Percentiles rank a stretch among this genome's conserved stretches.
These are phyloP conservation scores for Balaeniceps rex DNA, from an alignment of 2,113 vertebrate species.

Conservation along the genomic window DNA sequence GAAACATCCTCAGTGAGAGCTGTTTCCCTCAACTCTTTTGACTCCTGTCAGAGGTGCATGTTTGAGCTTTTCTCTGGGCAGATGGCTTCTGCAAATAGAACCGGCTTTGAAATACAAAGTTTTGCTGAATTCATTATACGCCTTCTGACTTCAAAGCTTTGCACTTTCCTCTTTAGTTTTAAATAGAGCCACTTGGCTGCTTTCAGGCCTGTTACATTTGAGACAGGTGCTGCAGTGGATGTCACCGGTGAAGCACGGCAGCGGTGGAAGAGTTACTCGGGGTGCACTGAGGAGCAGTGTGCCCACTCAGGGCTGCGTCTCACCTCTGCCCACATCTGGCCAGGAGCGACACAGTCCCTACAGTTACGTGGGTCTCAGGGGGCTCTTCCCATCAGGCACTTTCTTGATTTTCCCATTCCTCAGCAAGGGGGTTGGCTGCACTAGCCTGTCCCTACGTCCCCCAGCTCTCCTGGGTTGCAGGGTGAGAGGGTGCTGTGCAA, in stretches of 20 bases:
- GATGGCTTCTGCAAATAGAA: constrained; percentile 63
- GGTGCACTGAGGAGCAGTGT: background rate
- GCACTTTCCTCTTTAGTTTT: constrained; percentile 43
- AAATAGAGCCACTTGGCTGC: constrained; percentile 17
- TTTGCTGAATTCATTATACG: constrained; percentile 46
- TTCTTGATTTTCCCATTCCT: background rate
- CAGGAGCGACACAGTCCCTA: background rate
- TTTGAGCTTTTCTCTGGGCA: constrained; percentile 38
- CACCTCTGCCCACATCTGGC: background rate
- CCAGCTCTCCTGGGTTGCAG: background rate
- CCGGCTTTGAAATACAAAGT: constrained; percentile 55
- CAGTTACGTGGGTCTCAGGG: background rate
- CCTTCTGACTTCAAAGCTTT: constrained; percentile 62
- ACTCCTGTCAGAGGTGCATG: constrained; percentile 36
- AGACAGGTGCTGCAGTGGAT: background rate
- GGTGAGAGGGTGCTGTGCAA: fast-evolving
- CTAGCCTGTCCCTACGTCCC: background rate
- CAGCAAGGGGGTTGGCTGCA: background rate
- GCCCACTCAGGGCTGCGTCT: fast-evolving
- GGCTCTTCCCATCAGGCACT: background rate
- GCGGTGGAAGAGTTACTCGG: fast-evolving
- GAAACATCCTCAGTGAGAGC: background rate
- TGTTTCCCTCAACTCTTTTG: constrained; percentile 40
- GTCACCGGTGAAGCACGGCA: background rate
- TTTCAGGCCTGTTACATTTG: background rate